A percentile compares a stretch with the other conserved stretches of the same genome.
Evolutionary conservation across 1,140 invertebrate genomes (phyloP).

Genomic region (Pygmarrhopalites habei): DNA sequence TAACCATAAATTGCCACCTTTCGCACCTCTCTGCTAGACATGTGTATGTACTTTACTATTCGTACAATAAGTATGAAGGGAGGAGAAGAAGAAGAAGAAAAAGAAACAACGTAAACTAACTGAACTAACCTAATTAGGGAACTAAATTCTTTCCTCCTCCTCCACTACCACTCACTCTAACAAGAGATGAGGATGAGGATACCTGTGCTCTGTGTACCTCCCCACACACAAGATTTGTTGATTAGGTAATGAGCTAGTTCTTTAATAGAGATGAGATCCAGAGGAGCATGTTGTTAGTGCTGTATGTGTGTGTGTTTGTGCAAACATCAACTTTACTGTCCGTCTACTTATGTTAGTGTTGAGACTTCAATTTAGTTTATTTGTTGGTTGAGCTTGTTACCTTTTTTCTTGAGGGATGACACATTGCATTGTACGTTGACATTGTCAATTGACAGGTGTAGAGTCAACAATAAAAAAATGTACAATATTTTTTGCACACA

Average conservation of each 20-base stretch:
- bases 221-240: background rate
- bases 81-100: background rate
- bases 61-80: background rate
- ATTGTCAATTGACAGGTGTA: too few species aligned
- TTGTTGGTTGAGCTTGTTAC: too few species aligned
- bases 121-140: slow-evolving; percentile 7
- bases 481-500: too few species aligned
- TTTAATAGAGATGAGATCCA: background rate
- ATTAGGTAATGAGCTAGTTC: background rate
- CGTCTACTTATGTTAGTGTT: too few species aligned
- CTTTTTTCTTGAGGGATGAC: too few species aligned
- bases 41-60: background rate
- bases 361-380: too few species aligned
- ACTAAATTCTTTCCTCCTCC: background rate
- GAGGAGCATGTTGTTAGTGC: background rate
- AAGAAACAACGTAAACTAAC: background rate
- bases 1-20: slow-evolving; percentile 9
- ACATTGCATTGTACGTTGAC: too few species aligned
- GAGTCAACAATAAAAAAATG: too few species aligned
- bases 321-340: background rate
- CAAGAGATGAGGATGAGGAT: too few species aligned
- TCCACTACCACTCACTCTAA: too few species aligned
- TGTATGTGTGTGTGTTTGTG: background rate
- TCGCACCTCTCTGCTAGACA: background rate
- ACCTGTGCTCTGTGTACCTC: background rate